Evolutionary conservation across 2,888 invertebrate species (phyloP).

Genomic region (Scrobipalpa atriplicella): DNA sequence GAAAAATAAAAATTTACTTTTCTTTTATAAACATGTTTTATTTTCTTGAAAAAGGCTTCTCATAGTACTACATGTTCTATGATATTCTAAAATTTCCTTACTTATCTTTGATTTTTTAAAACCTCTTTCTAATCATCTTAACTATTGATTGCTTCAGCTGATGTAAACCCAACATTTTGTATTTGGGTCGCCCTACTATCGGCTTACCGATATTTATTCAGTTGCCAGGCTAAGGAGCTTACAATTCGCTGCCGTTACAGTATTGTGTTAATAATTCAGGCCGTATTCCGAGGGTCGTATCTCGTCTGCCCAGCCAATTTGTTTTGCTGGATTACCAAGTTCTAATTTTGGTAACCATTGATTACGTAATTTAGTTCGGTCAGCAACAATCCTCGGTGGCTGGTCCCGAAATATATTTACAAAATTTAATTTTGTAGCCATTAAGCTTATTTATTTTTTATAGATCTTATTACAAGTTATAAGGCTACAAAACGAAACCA

Average conservation of each 20-base stretch:
- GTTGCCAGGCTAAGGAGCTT: slow-evolving; percentile 74
- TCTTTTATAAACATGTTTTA: no score
- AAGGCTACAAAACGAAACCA: no score
- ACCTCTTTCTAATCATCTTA: slow-evolving; percentile 8
- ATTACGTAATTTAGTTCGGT: slow-evolving; percentile 24
- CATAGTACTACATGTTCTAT: no score
- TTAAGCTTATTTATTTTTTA: not conserved
- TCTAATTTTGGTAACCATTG: slow-evolving; percentile 41
- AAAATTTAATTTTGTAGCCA: slow-evolving; percentile 12
- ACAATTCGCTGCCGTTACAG: slow-evolving; percentile 69
- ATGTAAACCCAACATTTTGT: slow-evolving; percentile 36
- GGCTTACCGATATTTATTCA: slow-evolving; percentile 68
- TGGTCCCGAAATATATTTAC: not conserved
- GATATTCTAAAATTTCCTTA: no score
- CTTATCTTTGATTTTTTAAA: not conserved
- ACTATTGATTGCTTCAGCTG: not conserved
- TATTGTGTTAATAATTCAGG: slow-evolving; percentile 77
- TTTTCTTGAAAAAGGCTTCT: no score
- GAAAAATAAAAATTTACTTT: no score
- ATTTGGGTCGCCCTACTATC: slow-evolving; percentile 51
- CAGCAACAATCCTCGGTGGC: slow-evolving; percentile 13
- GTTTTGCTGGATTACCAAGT: slow-evolving; percentile 56
- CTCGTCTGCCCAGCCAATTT: slow-evolving; percentile 68
- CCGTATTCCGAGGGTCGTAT: slow-evolving; percentile 65
- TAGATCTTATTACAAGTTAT: no score